Conservation (phyloP, 2,888 invertebrate genomes). For the Volucella zonaria region DNA sequence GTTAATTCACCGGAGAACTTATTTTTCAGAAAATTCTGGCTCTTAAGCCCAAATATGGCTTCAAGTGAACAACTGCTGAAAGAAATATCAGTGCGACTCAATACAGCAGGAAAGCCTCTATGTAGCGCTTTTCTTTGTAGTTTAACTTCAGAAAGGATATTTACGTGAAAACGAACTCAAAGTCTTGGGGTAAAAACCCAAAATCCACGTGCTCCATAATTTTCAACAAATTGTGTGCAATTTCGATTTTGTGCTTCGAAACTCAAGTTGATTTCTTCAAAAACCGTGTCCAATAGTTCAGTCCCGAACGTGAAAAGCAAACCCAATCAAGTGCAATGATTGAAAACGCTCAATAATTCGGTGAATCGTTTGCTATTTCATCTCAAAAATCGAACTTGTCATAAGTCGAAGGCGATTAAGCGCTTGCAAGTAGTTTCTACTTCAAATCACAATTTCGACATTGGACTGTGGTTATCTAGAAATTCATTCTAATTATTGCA, state of each 20-base stretch:
- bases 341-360: neutral
- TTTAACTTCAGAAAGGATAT: no score
- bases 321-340: neutral
- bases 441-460: constrained; percentile 5
- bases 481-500: neutral
- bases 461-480: constrained; percentile 16
- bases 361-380: constrained; percentile 20
- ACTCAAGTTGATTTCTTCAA: neutral
- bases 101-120: no score
- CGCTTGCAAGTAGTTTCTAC: constrained; percentile 2
- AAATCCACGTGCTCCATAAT: constrained; percentile 11
- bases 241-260: neutral
- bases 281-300: neutral
- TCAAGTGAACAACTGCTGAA: no score
- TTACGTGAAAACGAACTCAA: no score
- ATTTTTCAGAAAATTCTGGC: no score
- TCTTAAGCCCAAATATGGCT: no score
- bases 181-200: no score
- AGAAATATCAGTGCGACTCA: no score
- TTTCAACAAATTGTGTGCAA: constrained; percentile 4
- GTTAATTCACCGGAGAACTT: no score
- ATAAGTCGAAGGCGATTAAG: neutral
- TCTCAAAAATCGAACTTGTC: constrained; percentile 1
- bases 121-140: no score
- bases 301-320: neutral